Evolutionary conservation across 2,797 vertebrate species (phyloP).

Genomic region (Rhinatrema bivittatum): DNA sequence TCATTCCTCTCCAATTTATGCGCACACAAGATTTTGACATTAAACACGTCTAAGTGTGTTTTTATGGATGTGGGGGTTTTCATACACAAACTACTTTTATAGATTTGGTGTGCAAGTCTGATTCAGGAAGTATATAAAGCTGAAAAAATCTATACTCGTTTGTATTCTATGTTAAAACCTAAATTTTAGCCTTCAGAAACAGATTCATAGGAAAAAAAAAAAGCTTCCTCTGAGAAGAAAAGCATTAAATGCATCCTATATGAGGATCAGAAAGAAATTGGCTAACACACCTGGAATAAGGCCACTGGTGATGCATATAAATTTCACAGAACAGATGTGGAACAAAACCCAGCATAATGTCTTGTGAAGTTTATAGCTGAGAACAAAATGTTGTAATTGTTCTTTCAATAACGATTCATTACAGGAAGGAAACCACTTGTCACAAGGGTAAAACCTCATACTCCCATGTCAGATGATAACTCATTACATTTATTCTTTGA

Average conservation of each 20-base stretch:
- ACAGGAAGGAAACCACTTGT: background rate
- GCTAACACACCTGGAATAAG: background rate
- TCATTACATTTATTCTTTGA: no score
- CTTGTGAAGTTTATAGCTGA: background rate
- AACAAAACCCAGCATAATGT: background rate
- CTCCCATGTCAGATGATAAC: no score
- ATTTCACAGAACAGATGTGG: background rate
- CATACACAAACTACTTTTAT: background rate
- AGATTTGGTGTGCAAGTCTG: no score
- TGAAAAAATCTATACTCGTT: no score
- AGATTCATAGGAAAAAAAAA: no score
- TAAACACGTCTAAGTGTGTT: background rate
- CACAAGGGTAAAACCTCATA: no score
- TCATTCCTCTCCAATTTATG: constrained; percentile 5
- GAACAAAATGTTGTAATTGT: background rate
- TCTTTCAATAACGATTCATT: background rate
- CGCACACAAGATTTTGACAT: background rate
- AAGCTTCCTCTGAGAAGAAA: no score
- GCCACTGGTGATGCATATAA: constrained; percentile 2
- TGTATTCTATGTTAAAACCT: no score
- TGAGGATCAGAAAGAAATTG: constrained; percentile 11
- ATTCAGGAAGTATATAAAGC: no score
- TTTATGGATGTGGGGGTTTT: background rate
- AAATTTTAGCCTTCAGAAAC: no score
- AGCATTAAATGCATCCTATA: constrained; percentile 10